Evolutionary conservation across 2,797 vertebrate species (phyloP), one percentile per base, ranked within the genome.

Genomic region (Siniperca undulata): DNA sequence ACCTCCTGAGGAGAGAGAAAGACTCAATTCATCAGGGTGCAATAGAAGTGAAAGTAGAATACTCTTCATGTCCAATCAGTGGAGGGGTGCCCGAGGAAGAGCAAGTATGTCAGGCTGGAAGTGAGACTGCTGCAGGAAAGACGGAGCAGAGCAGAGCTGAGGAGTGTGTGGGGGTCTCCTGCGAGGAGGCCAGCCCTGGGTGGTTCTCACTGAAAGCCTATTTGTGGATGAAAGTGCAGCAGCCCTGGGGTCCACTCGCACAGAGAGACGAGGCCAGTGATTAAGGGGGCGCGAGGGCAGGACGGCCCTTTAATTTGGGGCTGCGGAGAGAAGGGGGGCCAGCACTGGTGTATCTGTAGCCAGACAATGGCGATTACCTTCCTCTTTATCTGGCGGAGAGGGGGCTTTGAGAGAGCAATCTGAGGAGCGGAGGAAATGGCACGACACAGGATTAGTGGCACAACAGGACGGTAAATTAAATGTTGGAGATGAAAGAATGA

Each of bases 281-380:
- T 96, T 96, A 96, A 95, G 93, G 95, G 95, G 95, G 96, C 94
- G 92, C 91, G 73, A 95, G 96, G 95, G 96, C 95, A 96, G 93
- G 93, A 92, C 94, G 85, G 95, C 95, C 95, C 96, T 96, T 96
- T 96, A 96, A 96, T 96, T 92, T 96, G 90, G 93, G 91, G 96
- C 95, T 91, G 93, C 92, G 91, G 95, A 95, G 94, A 94, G 96
- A 96, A 93, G 95, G 94, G 96, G 95, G 97, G 96, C 50, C 81
- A 89, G 94, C 95, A 68, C 91, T 94, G 96, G 97, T 94, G 97
- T 98, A 97, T 97, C 98, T 97, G 97, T 96, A 92, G 95, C 93
- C 96, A 95, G 95, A 98, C 97, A 99, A 98, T 99, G 96, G 97
- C 97, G 97, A 98, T 98, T 97, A 99, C 97, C 97, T 97, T 97